Conservation (phyloP, 53 echinoderm and acorn worm species). For the Glandiceps talaboti region DNA sequence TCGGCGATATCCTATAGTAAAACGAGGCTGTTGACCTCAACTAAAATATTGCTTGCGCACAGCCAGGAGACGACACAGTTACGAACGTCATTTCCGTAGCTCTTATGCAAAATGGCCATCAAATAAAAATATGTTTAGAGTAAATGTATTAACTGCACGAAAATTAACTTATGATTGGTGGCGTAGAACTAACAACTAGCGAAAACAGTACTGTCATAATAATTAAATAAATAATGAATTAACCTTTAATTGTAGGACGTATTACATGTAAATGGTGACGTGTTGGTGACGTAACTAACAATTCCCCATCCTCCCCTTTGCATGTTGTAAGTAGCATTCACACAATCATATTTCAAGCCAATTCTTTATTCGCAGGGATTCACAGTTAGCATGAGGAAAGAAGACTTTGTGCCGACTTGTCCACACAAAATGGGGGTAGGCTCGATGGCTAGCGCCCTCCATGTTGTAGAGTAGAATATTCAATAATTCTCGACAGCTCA, state of each 20-base stretch:
- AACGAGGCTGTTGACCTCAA: too few species aligned
- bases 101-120: too few species aligned
- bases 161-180: not conserved
- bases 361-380: not conserved
- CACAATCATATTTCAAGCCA: not conserved
- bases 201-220: too few species aligned
- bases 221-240: too few species aligned
- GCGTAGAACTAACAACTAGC: not conserved
- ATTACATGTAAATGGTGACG: too few species aligned
- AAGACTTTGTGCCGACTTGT: not conserved
- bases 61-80: too few species aligned
- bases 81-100: too few species aligned
- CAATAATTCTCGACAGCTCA: not conserved
- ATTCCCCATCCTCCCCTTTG: not conserved
- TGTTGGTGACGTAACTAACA: too few species aligned
- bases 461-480: not conserved
- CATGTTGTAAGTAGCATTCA: not conserved
- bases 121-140: too few species aligned
- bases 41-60: too few species aligned
- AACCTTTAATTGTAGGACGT: too few species aligned
- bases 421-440: not conserved
- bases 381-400: not conserved
- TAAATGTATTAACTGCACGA: not conserved
- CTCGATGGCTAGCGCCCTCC: not conserved
- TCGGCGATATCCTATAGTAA: too few species aligned